These are phyloP conservation scores for Tipula unca DNA, from an alignment of 2,888 invertebrate genomes.

Conservation along the genomic window DNA sequence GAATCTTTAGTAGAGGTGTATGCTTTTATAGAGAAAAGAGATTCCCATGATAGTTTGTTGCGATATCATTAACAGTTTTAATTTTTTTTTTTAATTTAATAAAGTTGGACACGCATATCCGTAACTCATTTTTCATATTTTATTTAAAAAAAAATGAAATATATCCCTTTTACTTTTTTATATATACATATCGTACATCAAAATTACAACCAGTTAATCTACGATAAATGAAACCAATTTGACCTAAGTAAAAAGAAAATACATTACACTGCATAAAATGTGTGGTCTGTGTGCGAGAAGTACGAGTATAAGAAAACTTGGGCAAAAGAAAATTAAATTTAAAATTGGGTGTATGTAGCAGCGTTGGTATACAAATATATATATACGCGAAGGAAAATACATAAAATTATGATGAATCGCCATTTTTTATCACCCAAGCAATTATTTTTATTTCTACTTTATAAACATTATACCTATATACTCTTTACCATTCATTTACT, in stretches of 20 bases:
- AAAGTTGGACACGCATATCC: neutral
- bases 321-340: neutral
- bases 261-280: neutral
- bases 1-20: neutral
- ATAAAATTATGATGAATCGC: slow-evolving; percentile 14
- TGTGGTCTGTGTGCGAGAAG: neutral
- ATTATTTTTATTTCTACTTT: neutral
- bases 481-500: neutral
- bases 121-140: neutral
- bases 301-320: neutral
- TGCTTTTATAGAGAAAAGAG: neutral
- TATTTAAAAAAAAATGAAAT: neutral
- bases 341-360: neutral
- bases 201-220: neutral
- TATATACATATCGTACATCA: neutral
- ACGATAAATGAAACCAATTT: slow-evolving; percentile 4
- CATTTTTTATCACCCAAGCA: neutral
- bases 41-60: neutral
- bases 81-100: neutral
- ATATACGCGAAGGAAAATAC: neutral
- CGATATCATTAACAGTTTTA: neutral
- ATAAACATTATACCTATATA: neutral
- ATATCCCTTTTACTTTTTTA: neutral
- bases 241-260: neutral
- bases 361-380: neutral